These are phyloP conservation scores for Acanthiza pusilla DNA, from an alignment of 2,797 vertebrate species.

Conservation along the genomic window DNA sequence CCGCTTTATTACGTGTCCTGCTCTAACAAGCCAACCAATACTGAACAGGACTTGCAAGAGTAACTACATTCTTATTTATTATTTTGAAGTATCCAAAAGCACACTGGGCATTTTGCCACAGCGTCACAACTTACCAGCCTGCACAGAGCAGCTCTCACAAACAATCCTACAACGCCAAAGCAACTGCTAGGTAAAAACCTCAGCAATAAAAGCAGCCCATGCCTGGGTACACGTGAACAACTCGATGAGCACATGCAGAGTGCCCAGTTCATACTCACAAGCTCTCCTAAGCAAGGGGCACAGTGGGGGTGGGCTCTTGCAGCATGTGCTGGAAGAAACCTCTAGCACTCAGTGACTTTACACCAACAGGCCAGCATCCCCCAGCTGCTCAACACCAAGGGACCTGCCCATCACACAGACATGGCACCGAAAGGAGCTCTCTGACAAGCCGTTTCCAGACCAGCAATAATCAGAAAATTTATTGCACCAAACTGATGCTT, in stretches of 20 bases:
- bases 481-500: neutral
- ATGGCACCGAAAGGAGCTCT: neutral
- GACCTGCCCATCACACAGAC: neutral
- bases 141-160: neutral
- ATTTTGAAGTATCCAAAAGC: neutral
- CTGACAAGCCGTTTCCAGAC: neutral
- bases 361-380: neutral
- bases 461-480: neutral
- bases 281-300: neutral
- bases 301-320: neutral
- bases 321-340: neutral
- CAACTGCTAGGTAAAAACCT: neutral
- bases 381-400: neutral
- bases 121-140: neutral
- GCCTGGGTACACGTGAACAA: neutral
- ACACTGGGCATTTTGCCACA: neutral
- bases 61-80: slow-evolving; percentile 6
- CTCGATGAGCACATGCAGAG: accelerated
- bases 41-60: neutral
- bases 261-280: neutral
- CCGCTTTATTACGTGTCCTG: neutral
- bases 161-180: neutral
- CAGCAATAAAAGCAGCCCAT: neutral
- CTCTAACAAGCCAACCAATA: neutral
- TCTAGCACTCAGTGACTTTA: neutral